Evolutionary conservation across 2,888 invertebrate species (phyloP).

Genomic region (Parnassius apollo): DNA sequence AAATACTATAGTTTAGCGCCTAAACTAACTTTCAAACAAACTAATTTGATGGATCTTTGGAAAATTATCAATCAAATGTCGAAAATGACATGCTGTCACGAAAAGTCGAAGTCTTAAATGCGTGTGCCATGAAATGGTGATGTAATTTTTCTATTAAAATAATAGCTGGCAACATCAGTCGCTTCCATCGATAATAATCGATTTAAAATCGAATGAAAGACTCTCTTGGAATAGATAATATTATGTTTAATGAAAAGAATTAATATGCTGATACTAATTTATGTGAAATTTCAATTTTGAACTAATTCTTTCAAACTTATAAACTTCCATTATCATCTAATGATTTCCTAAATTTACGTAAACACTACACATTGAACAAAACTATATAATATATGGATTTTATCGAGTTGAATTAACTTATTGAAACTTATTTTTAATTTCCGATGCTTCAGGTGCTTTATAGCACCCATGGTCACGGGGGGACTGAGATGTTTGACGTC

Average conservation of each 20-base stretch:
- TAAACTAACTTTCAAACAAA: slow-evolving; percentile 79
- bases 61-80: slow-evolving; percentile 82
- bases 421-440: too few relatives aligned
- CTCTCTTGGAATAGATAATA: not conserved
- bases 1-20: slow-evolving; percentile 74
- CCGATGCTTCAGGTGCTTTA: too few relatives aligned
- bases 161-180: slow-evolving; percentile 54
- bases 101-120: slow-evolving; percentile 78
- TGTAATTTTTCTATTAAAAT: slow-evolving; percentile 64
- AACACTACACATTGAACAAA: too few relatives aligned
- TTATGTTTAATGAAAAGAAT: not conserved
- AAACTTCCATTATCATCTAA: too few relatives aligned
- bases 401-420: too few relatives aligned
- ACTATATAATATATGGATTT: too few relatives aligned
- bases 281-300: too few relatives aligned
- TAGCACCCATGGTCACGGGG: too few relatives aligned
- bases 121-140: slow-evolving; percentile 79
- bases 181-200: slow-evolving; percentile 13
- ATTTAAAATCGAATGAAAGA: slow-evolving; percentile 10
- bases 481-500: too few relatives aligned
- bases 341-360: too few relatives aligned
- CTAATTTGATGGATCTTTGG: slow-evolving; percentile 79
- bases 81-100: slow-evolving; percentile 81
- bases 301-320: too few relatives aligned
- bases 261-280: too few relatives aligned